Base-by-base conservation (phyloP, 1,140 invertebrate species). In the Luehdorfia chinensis region DNA sequence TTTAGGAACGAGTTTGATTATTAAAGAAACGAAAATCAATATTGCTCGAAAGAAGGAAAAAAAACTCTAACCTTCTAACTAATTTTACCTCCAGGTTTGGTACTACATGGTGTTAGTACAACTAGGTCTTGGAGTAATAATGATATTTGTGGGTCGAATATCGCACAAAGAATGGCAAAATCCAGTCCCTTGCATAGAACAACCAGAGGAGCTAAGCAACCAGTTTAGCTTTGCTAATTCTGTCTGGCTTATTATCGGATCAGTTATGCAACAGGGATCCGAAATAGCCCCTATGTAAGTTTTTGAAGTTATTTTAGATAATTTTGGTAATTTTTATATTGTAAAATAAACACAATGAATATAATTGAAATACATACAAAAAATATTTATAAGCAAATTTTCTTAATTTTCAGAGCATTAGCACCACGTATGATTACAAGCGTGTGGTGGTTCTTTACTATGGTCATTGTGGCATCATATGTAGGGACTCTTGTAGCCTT, bases 381-480 rank as follows among this genome's bases (percentile, higher is more conserved):
- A n/a, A n/a, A n/a, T n/a, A n/a, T n/a, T n/a, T n/a, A n/a, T n/a
- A n/a, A n/a, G 32, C 15, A n/a, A n/a, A n/a, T n/a, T n/a, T n/a
- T n/a, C n/a, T n/a, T n/a, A n/a, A 4, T 57, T 86, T 76, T 18
- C 62, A 94, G 94, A 66, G 94, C 93, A 1, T 83, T 93, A 50
- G 94, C 93, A 0, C 95, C 94, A 0, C 88, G 95, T 39, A 91
- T 94, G 63, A 90, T 94, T 18, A 93, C 93, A 0, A 92, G 91
- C 27, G 92, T 94, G 13, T 99, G 97, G 96, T 97, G 94, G 94
- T 97, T 98, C 65, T 98, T 98, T 68, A 97, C 95, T 0, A 89
- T 98, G 19, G 97, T 98, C 50, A 96, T 99, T 83, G 96, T 98
- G 0, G 96, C 96, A 0, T 97, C 96, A 0, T 99, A 99, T 73